Evolutionary conservation across 2,888 invertebrate genomes (phyloP), one percentile per base, ranked within the genome.

Genomic region (Salpingus planirostris): DNA sequence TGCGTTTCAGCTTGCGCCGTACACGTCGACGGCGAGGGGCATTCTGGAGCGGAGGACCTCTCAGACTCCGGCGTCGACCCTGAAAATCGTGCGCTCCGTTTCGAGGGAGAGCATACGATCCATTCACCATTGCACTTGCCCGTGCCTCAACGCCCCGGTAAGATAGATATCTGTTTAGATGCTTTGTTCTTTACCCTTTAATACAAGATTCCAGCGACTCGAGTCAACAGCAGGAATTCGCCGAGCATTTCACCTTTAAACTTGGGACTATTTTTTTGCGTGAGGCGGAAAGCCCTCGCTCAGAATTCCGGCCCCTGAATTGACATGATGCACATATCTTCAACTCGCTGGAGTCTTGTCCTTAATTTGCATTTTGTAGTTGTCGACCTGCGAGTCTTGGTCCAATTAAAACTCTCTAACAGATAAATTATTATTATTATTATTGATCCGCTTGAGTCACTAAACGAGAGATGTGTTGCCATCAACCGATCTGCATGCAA

Each of bases 91-190:
- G 57, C 78, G 89, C 52, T 89, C 89, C 52, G 79, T 84, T 43
- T 90, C 89, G 31, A 76, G 82, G 47, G 87, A 87, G 60, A 85
- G 84, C 60, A 77, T 86, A 44, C 76, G 80, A 49, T 82, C 82
- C 41, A 74, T 74, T 59, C 70, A 76, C 65, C 81, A 78, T 64
- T 74, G 74, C 59, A 73, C 73, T 42, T 76, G 72, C 54, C 73
- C 74, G 32, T 76, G 72, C 47, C 57, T 65, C 35, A 66, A 60
- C 44, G 59, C 64, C 31, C 64, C 64, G 62, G 66, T 66, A 62
- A 62, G 62, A 42, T 28, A 32, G 25, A 27, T 36, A 40, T 26
- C 25, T 31, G 31, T 31, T 12, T 26, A 31, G 26, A 18, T 18
- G 26, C 31, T 26, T 24, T 31, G 24, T 31, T 21, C 26, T 32